A percentile compares a stretch with the other conserved stretches of the same genome.
phyloP scores from a whole-genome alignment of 2,888 invertebrate species.

The Arctia plantaginis region DNA sequence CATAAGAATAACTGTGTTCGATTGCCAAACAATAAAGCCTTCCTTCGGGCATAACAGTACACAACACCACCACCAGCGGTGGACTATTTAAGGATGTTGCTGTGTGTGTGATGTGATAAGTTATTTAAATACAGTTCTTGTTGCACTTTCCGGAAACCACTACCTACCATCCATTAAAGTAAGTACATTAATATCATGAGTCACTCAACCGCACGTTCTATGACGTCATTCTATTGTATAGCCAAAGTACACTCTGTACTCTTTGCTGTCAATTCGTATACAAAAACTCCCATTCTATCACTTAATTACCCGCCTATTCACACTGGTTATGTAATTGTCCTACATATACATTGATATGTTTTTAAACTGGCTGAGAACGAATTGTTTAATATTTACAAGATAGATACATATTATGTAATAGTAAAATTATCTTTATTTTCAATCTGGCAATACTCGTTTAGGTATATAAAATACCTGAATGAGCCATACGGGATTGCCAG shows the following conservation, averaged over 20 bases:
- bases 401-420: neutral
- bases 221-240: conserved; percentile 52
- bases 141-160: conserved; percentile 16
- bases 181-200: conserved; percentile 36
- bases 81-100: neutral
- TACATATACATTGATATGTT: neutral
- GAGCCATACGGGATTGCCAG: too few species aligned
- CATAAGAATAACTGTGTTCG: neutral
- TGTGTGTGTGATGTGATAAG: neutral
- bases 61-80: neutral
- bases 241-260: conserved; percentile 13
- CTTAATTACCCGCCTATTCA: conserved; percentile 49
- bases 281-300: conserved; percentile 49
- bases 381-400: neutral
- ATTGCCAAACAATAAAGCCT: neutral
- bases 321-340: conserved; percentile 42
- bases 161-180: conserved; percentile 19
- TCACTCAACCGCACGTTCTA: conserved; percentile 40
- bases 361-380: neutral
- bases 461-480: neutral
- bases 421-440: neutral
- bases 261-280: conserved; percentile 44
- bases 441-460: neutral
- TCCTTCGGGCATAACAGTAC: neutral
- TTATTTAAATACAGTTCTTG: neutral